Percentiles rank a stretch among this genome's conserved stretches.
Conservation (phyloP, 1,140 invertebrate species). For the Bicyclus anynana region DNA sequence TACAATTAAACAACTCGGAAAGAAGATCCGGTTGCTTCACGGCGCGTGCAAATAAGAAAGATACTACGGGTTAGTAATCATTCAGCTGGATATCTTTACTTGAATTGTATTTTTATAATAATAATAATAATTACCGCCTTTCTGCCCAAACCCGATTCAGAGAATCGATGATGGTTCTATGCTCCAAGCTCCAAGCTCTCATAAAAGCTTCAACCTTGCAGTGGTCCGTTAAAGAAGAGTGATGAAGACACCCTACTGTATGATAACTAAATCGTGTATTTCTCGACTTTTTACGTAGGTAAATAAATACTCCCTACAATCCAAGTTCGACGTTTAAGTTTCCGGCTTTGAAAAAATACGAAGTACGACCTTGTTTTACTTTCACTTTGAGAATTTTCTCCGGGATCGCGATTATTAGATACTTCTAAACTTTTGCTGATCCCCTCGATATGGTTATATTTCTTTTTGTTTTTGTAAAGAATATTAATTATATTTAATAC, state of each 20-base stretch:
- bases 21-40: slow-evolving; percentile 11
- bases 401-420: not conserved
- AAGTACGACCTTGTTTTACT: not conserved
- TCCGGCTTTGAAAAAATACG: slow-evolving; percentile 15
- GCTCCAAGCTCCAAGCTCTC: too few relatives aligned
- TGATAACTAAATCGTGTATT: not conserved
- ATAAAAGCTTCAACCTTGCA: too few relatives aligned
- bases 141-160: too few relatives aligned
- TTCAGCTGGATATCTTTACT: not conserved
- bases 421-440: not conserved
- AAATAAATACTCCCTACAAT: slow-evolving; percentile 16
- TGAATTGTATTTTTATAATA: too few relatives aligned
- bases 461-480: too few relatives aligned
- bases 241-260: too few relatives aligned
- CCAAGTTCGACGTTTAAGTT: slow-evolving; percentile 16
- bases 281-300: slow-evolving; percentile 19
- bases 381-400: not conserved
- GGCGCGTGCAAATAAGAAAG: not conserved
- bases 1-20: slow-evolving; percentile 19
- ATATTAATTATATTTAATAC: too few relatives aligned
- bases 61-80: not conserved
- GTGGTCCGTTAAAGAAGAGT: too few relatives aligned
- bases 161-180: too few relatives aligned
- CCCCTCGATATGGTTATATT: not conserved
- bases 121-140: too few relatives aligned